Percentiles rank a stretch among this genome's conserved stretches.
Conservation (phyloP, 2,113 vertebrate genomes). For the Proterorhinus semilunaris region DNA sequence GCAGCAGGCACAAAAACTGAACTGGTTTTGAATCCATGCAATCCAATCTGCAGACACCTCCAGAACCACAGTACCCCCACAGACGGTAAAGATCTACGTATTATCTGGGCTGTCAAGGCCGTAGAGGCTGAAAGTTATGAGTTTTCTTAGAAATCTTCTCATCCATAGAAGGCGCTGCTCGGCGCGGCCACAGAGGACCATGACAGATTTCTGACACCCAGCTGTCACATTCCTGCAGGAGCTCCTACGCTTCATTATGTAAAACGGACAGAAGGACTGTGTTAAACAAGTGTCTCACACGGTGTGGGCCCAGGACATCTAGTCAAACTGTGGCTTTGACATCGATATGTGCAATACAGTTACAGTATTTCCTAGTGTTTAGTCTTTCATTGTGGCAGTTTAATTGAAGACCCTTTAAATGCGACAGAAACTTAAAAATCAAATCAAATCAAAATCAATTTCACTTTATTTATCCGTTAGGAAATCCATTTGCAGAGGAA, state of each 20-base stretch:
- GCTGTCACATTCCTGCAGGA: conserved; percentile 47
- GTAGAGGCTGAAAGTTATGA: background rate
- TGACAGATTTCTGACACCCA: conserved; percentile 27
- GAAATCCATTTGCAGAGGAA: no score
- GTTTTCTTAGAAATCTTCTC: background rate
- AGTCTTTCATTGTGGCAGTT: background rate
- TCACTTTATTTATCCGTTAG: no score
- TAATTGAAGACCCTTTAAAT: no score
- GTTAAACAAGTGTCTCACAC: conserved; percentile 22
- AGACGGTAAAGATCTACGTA: background rate
- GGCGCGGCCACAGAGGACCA: conserved; percentile 9
- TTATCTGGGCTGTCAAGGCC: background rate
- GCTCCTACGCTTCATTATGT: conserved; percentile 24
- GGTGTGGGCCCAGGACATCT: conserved; percentile 7
- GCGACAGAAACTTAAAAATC: no score
- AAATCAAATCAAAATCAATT: no score
- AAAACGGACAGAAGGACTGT: conserved; percentile 31
- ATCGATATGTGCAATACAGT: conserved; percentile 1
- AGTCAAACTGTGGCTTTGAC: conserved; percentile 7
- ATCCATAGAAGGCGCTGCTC: background rate
- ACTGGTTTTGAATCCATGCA: no score
- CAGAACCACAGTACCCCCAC: background rate
- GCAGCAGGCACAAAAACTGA: no score
- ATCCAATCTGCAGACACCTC: no score
- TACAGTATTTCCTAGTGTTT: background rate